Evolutionary conservation across 1,140 invertebrate genomes (phyloP), one percentile per base, ranked within the genome.

Genomic region (Venturia canescens): DNA sequence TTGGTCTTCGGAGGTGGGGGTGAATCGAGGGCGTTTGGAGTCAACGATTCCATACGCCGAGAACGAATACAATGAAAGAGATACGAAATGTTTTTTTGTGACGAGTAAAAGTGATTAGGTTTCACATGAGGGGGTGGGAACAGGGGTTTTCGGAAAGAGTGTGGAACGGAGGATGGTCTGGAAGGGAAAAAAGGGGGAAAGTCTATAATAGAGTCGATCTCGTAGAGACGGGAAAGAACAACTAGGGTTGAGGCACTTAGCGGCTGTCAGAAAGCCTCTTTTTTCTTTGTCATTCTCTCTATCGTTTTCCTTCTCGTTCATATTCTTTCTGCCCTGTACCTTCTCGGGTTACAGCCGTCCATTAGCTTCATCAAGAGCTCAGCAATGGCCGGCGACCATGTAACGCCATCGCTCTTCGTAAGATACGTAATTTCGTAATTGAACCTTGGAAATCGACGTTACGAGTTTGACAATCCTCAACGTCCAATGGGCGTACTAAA

Each of bases 301-400:
- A 16, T 69, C 13, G 29, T 13, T 29, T 26, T 66, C 27, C 29
- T 26, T 66, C 53, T 57, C 53, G n/a, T 15, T 27, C 60, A 50
- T 80, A 70, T 85, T 87, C 86, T 88, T 85, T 84, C 80, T 80
- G 21, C 80, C 81, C 75, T 3, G 27, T 69, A 81, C 86, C 88
- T 88, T 89, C 87, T 91, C 90, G 78, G 85, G 86, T 92, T 92
- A 88, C 90, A 89, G 86, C 86, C 90, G 84, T 91, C 91, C 90
- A 92, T 91, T 92, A 92, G 91, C 89, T 86, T 91, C 90, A 91
- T 91, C 89, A 90, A 84, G 84, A 84, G 84, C 82, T 86, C 86
- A 87, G 89, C 89, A 88, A 90, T 91, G 88, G 90, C 89, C 84
- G 87, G 82, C 85, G 78, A 27, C 84, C 83, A 85, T 53, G 50